These are phyloP conservation scores for Notiomystis cincta DNA, from an alignment of 2,113 vertebrate species.

Conservation along the genomic window DNA sequence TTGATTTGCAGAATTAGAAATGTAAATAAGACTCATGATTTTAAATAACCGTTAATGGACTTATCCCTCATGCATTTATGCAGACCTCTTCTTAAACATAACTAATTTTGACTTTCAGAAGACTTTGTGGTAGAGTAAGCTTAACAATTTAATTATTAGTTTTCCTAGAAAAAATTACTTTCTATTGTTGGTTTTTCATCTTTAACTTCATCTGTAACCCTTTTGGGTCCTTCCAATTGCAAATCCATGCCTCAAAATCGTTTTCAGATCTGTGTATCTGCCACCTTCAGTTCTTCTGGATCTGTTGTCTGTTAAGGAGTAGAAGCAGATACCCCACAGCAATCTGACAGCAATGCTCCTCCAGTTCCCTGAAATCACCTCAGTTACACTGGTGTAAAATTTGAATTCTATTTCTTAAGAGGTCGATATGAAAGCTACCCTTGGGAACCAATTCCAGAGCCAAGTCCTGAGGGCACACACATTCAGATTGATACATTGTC, in stretches of 20 bases:
- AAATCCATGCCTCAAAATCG: neutral
- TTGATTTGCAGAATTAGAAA: neutral
- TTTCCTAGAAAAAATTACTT: neutral
- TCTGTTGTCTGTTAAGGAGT: neutral
- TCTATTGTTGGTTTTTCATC: neutral
- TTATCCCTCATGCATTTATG: neutral
- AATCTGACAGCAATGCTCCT: neutral
- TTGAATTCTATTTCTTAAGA: neutral
- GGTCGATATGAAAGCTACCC: neutral
- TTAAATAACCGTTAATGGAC: neutral
- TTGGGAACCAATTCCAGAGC: neutral
- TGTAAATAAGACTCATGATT: neutral
- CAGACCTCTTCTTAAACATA: neutral
- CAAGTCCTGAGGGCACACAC: neutral
- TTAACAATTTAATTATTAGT: neutral
- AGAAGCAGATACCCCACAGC: neutral
- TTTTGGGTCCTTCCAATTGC: neutral
- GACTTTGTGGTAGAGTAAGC: neutral
- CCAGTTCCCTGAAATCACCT: neutral
- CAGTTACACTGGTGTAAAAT: neutral
- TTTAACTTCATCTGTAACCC: neutral
- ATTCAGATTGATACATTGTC: too few species aligned
- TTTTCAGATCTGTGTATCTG: neutral
- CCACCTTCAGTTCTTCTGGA: neutral
- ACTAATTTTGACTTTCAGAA: slow-evolving; percentile 4